Base-by-base conservation (phyloP, 2,888 invertebrate species). In the Hypolimnas misippus region DNA sequence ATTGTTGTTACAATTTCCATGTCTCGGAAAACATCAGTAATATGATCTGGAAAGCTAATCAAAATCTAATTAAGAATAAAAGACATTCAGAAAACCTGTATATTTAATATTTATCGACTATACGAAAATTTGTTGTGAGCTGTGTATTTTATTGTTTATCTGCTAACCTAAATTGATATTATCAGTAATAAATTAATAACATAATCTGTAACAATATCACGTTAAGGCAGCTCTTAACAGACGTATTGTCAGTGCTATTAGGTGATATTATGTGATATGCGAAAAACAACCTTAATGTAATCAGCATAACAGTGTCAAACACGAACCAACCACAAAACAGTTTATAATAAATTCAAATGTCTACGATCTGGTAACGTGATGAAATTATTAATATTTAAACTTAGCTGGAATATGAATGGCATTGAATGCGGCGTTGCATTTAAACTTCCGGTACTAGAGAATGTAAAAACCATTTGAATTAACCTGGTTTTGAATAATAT, bases 391-490 rank as follows among this genome's bases (percentile, higher is more conserved):
- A 46, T 16, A 25, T 12, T 12, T 49, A 5, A 17, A 42, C 6
- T 14, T 29, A n/a, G 29, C 35, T 42, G 46, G 53, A 16, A 46
- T 50, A 63, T 55, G 42, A 53, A 63, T 51, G 50, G 58, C 58
- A 54, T 56, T 46, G 56, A 40, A 38, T 19, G 25, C 40, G 38
- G 25, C 42, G 40, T 38, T 49, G 25, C 54, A 54, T 53, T 53
- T 29, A 53, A 12, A 54, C 46, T 59, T 59, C 53, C 53, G 53
- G 12, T 46, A 35, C 21, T 16, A 2, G 12, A 16, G 16, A 33
- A 33, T 17, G 16, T 17, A 33, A 52, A 52, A 33, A 29, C 29
- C 44, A 40, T 7, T 16, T 8, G 17, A 42, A 44, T 17, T 44
- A n/a, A 38, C 38, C 16, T 7, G 0, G 16, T 40, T 40, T 40